Percentiles rank a stretch among this genome's conserved stretches.
phyloP scores from a whole-genome alignment of 2,888 invertebrate genomes.

The Acrobasis suavella region DNA sequence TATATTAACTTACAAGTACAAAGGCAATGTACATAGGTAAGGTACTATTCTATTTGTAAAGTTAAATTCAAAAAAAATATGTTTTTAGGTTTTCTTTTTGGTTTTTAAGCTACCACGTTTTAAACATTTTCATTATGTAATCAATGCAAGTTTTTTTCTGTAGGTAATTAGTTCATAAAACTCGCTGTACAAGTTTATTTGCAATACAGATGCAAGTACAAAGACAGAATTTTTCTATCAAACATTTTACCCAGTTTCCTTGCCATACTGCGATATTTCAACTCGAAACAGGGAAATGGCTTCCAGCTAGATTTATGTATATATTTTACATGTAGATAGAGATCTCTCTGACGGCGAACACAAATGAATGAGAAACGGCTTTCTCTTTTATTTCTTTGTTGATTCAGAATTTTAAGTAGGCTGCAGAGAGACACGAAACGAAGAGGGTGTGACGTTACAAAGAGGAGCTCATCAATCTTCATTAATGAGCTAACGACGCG shows the following conservation, averaged over 20 bases:
- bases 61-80: too few species aligned
- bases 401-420: slow-evolving; percentile 43
- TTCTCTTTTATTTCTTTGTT: slow-evolving; percentile 35
- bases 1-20: too few species aligned
- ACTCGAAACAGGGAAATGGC: slow-evolving; percentile 2
- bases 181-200: too few species aligned
- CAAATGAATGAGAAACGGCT: slow-evolving; percentile 33
- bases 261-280: slow-evolving; percentile 7
- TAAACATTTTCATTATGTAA: too few species aligned
- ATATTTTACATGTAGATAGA: slow-evolving; percentile 17
- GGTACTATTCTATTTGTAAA: too few species aligned
- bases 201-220: not conserved
- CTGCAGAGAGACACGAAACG: slow-evolving; percentile 34
- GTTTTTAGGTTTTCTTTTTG: too few species aligned
- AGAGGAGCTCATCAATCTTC: slow-evolving; percentile 51
- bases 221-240: not conserved
- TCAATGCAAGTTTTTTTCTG: too few species aligned
- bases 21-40: too few species aligned
- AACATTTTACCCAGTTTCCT: slow-evolving; percentile 1
- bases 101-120: too few species aligned
- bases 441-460: slow-evolving; percentile 43
- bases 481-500: slow-evolving; percentile 47
- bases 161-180: too few species aligned
- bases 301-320: slow-evolving; percentile 17
- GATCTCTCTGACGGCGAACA: slow-evolving; percentile 23